These are phyloP conservation scores for Nesidiocoris tenuis DNA, from an alignment of 2,888 invertebrate genomes.

Conservation along the genomic window DNA sequence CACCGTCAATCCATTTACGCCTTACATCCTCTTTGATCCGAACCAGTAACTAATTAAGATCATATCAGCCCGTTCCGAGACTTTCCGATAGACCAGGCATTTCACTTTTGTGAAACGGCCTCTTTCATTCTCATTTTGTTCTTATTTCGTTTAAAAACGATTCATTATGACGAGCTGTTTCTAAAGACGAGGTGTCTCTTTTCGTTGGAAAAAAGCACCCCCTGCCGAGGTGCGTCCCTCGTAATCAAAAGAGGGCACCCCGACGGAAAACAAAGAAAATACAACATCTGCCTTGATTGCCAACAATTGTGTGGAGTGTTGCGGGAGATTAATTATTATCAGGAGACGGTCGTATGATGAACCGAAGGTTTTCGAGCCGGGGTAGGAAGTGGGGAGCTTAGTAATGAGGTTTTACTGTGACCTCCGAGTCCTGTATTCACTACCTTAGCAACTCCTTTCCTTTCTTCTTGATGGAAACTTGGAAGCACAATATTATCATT, in stretches of 20 bases:
- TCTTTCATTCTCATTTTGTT: constrained; percentile 7
- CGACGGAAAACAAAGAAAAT: neutral
- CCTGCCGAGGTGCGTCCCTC: neutral
- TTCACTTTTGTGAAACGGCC: constrained; percentile 29
- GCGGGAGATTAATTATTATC: neutral
- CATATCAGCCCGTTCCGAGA: constrained; percentile 20
- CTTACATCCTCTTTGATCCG: neutral
- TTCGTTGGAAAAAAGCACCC: neutral
- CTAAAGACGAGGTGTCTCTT: neutral
- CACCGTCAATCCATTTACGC: neutral
- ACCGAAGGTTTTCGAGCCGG: neutral
- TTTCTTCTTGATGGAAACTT: neutral
- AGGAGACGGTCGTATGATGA: neutral
- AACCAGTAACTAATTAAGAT: constrained; percentile 35
- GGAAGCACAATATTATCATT: neutral
- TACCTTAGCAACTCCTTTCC: neutral
- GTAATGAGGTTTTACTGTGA: neutral
- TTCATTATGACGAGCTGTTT: constrained; percentile 19
- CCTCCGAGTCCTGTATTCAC: neutral
- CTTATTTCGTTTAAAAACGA: constrained; percentile 24
- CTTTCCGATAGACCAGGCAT: constrained; percentile 22
- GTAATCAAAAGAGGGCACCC: neutral
- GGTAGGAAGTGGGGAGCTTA: neutral
- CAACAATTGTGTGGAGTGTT: neutral
- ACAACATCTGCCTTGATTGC: neutral